Evolutionary conservation across 2,888 invertebrate genomes (phyloP).

Genomic region (Drosophila birchii): DNA sequence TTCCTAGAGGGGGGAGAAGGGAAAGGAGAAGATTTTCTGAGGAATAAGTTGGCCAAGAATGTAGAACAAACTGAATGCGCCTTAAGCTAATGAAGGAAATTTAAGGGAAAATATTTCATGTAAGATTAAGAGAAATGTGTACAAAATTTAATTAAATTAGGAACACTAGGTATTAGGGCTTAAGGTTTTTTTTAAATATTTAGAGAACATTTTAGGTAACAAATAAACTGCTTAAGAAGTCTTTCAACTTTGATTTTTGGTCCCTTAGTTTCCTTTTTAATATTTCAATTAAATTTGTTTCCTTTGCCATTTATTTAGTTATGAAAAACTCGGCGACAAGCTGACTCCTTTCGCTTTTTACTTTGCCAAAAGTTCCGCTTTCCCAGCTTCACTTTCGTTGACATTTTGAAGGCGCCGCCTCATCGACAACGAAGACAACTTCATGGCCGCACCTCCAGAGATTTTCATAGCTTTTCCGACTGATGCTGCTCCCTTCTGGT

Average conservation of each 20-base stretch:
- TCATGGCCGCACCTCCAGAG: slow-evolving; percentile 24
- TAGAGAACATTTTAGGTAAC: background rate
- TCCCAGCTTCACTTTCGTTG: slow-evolving; percentile 65
- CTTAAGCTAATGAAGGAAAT: slow-evolving; percentile 27
- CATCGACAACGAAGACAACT: slow-evolving; percentile 27
- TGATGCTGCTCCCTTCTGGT: background rate
- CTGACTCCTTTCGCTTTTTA: slow-evolving; percentile 31
- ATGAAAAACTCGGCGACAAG: background rate
- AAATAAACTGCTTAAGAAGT: background rate
- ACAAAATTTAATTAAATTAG: background rate
- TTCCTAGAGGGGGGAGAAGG: background rate
- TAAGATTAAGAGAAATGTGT: background rate
- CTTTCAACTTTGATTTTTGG: background rate
- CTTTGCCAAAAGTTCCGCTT: slow-evolving; percentile 22
- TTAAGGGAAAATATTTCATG: background rate
- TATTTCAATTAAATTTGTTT: background rate
- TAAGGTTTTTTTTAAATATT: background rate
- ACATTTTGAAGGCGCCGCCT: slow-evolving; percentile 68
- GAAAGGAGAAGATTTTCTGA: background rate
- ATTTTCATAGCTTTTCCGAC: slow-evolving; percentile 3
- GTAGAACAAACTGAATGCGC: slow-evolving; percentile 27
- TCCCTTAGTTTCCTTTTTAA: background rate
- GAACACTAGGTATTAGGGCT: too few species aligned
- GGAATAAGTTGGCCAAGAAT: slow-evolving; percentile 17
- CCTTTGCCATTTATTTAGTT: background rate